Evolutionary conservation across 2,797 vertebrate genomes (phyloP).

Genomic region (Megaceryle alcyon): DNA sequence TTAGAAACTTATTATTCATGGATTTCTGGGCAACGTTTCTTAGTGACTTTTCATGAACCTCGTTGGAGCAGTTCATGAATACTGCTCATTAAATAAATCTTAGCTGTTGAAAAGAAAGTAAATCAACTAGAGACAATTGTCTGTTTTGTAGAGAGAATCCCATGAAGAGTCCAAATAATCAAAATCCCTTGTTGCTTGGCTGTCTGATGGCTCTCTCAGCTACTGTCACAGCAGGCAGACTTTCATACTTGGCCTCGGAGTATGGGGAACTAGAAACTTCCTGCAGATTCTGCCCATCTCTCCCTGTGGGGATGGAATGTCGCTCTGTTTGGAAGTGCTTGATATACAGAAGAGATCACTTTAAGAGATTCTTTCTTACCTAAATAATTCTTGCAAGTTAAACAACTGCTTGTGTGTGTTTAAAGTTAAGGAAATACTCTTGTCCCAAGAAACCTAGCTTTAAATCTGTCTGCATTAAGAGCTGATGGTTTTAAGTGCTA

Average conservation of each 20-base stretch:
- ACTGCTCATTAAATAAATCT: background rate
- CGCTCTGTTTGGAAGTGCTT: background rate
- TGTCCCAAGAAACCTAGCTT: too few species aligned
- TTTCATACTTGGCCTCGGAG: background rate
- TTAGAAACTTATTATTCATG: background rate
- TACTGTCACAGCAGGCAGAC: background rate
- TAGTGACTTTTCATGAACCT: background rate
- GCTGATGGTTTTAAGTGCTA: background rate
- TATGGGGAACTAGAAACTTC: background rate
- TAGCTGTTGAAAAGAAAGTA: conserved; percentile 5
- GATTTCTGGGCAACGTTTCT: background rate
- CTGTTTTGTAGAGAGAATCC: background rate
- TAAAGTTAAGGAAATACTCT: background rate
- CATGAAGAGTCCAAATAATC: background rate
- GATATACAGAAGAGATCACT: background rate
- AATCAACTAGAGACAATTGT: background rate
- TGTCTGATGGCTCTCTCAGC: background rate
- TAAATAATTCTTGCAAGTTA: background rate
- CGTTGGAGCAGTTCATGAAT: background rate
- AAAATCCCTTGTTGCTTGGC: background rate
- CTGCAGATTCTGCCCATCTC: background rate
- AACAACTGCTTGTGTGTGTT: background rate
- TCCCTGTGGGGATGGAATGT: background rate
- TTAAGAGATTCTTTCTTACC: background rate
- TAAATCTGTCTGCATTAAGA: background rate